Evolutionary conservation across 2,113 vertebrate genomes (phyloP), one percentile per base, ranked within the genome.

Genomic region (Notothenia rossii): DNA sequence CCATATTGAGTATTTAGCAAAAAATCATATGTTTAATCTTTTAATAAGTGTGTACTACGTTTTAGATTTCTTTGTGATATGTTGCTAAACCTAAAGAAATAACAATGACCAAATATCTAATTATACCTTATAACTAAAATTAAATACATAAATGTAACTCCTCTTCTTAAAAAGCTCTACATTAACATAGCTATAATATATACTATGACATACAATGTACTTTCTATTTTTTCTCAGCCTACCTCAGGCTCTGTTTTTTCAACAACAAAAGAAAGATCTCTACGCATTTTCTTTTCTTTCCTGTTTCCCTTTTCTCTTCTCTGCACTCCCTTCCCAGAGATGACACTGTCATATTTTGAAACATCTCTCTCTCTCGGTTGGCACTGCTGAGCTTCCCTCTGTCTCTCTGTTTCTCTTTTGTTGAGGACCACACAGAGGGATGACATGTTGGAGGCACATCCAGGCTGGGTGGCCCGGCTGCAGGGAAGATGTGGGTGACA

Each of bases 371-470:
- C 83, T 94, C 89, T 91, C 59, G 74, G 85, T 91, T 94, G 94
- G 94, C 94, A 92, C 67, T 48, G 81, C 76, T 88, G 81, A 66
- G 84, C 88, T 90, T 92, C 87, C 86, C 89, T 91, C 88, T 81
- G 84, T 94, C 89, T 94, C 89, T 92, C 81, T 92, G 90, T 90
- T 92, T 89, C 90, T 92, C 90, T 90, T 95, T 92, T 92, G 93
- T 92, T 67, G 69, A 87, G 78, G 94, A 95, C 95, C 95, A 96
- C 95, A 95, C 95, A 96, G 93, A 92, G 88, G 91, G 94, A 94
- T 91, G 93, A 90, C 93, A 93, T 94, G 93, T 88, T 84, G 90
- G 93, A 94, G 90, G 88, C 91, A 94, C 83, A 92, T 93, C 92
- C 92, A 78, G 90, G 87, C 94, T 95, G 95, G 95, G 94, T 96